Evolutionary conservation across 2,113 vertebrate genomes (phyloP), one percentile per base, ranked within the genome.

Genomic region (Grus americana): DNA sequence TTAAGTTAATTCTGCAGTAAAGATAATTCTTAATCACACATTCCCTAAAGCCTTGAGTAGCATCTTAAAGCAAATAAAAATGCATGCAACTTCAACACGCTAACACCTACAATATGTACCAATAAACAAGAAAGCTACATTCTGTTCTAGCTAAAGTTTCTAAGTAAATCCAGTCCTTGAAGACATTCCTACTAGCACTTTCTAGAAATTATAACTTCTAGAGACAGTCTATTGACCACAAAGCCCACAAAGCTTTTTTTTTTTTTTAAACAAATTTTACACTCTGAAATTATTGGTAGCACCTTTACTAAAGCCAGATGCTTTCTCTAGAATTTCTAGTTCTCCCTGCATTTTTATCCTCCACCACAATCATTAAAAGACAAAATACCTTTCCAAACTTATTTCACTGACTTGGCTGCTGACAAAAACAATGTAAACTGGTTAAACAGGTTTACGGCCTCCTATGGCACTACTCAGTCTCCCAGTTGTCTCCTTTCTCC

Each of bases 391-490:
- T 59, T 6, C 50, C 20, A 2, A 86, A 88, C 44, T 44, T 89
- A 66, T 66, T 95, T 89, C 61, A 79, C 50, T 34, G 18, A 70
- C 74, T n/a, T 54, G 34, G 74, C 36, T 89, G 57, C 79, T 59
- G 46, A 91, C 70, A 87, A 15, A 73, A 86, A 54, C 30, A 73
- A 40, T 6, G 12, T 38, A 27, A 96, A 93, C 96, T 4, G 18
- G 95, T 92, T 75, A 54, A 92, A 93, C 96, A 87, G 84, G 96
- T 93, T 94, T 92, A 79, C 17, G 79, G 80, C 20, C 13, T 96
- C 59, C 47, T 24, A 23, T 26, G 9, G 52, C 61, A 79, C 58
- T 67, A 52, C 16, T 46, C 68, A 54, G 50, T 15, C 29, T 83
- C 65, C 18, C 47, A 83, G 22, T 1, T 1, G 6, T 0, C 9